Base-by-base conservation (phyloP, 2,797 vertebrate genomes). In the Acanthiza pusilla region DNA sequence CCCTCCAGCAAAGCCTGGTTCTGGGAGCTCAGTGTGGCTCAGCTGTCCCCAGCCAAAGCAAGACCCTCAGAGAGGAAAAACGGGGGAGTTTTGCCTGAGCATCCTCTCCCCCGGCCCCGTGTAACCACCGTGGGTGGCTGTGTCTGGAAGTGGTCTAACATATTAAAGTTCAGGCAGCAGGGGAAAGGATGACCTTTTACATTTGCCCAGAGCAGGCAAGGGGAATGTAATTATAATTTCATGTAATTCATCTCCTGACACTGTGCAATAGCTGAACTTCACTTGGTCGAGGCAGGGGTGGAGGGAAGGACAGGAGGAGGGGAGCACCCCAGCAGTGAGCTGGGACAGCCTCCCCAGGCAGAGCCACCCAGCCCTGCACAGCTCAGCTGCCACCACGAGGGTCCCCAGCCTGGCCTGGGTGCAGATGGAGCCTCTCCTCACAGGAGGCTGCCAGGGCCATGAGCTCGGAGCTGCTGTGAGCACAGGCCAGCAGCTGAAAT, bases 141-240 rank as follows among this genome's bases (percentile, higher is more conserved):
- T 65, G 54, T 83, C 89, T 95, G 0, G 48, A 82, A 97, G 91
- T 80, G 85, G 66, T 90, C 93, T 81, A 79, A 88, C 81, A 36
- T 79, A 92, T 94, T 85, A 92, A 95, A 96, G 93, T 91, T 95
- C 91, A 76, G 67, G 93, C 94, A 73, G 47, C 40, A 32, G 88
- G 87, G 88, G 79, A 62, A 89, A 78, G 91, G 90, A n/a, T 97
- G 97, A 97, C 96, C 97, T 98, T 98, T 96, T 80, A 72, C 68
- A 73, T 97, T 97, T 95, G 88, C 95, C 91, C 80, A 48, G 87
- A 96, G 94, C 92, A 96, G 61, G 85, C 83, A 70, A 91, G 76
- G 91, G 92, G 93, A 96, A 94, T 94, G 65, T 79, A 96, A 94
- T 89, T 88, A 92, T 91, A 79, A 55, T 95, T 93, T 94, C 53